Evolutionary conservation across 2,113 vertebrate genomes (phyloP), one percentile per base, ranked within the genome.

Genomic region (Mohoua ochrocephala): DNA sequence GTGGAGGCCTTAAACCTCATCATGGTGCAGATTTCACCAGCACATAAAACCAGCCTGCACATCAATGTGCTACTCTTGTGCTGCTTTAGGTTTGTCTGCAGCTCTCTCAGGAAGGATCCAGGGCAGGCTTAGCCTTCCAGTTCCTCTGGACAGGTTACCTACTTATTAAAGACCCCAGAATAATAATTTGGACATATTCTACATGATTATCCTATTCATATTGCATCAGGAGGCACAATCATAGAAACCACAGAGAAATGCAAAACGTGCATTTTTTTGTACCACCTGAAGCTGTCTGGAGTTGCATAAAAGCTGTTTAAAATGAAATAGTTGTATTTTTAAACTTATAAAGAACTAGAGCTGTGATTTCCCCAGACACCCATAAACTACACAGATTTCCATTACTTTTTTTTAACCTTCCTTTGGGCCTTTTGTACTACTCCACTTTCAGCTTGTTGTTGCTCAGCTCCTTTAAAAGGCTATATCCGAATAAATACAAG

Each of bases 341-440:
- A 89, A 84, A 75, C 83, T 65, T 91, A 30, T 2, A 87, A 45
- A 83, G 33, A 89, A 18, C 63, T 50, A 63, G 68, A 77, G 39
- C 59, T 70, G 68, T 81, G 95, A 95, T 96, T 95, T 96, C 94
- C 92, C 92, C 16, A 31, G 91, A 70, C 16, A 57, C 64, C 9
- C 68, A 93, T 93, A 92, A 92, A 63, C 83, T 63, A 70, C 85
- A 61, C 3, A 86, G 82, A 61, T 86, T 95, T 90, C 73, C 67
- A 86, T 85, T 94, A n/a, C 22, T 78, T 74, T 86, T 93, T 96
- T 95, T 93, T 91, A 88, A 88, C 85, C 59, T 94, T 92, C 63
- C 73, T 95, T 84, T 93, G 86, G 91, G 91, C 60, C 80, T 81
- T 93, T 92, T 89, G 64, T 84, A 17, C 42, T 33, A 61, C 76